A percentile compares a stretch with the other conserved stretches of the same genome.
phyloP scores from a whole-genome alignment of 2,113 vertebrate genomes.

The Carassius gibelio region DNA sequence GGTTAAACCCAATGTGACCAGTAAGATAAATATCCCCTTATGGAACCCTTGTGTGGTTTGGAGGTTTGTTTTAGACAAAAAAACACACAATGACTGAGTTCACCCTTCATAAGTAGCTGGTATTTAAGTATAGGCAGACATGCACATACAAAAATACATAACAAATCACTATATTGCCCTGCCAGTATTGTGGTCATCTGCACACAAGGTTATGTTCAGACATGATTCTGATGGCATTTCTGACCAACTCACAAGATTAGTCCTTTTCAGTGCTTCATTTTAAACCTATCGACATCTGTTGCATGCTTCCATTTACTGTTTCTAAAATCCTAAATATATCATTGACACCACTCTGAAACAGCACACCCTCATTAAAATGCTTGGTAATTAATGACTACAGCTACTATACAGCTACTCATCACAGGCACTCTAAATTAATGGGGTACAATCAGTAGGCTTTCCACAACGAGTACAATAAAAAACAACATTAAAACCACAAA shows the following conservation, averaged over 20 bases:
- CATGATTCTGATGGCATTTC: background rate
- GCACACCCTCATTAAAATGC: constrained; percentile 39
- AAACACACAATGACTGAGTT: constrained; percentile 48
- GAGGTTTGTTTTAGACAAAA: constrained; percentile 49
- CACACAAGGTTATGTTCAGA: constrained; percentile 37
- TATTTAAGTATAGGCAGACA: constrained; percentile 53
- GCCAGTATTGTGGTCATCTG: constrained; percentile 52
- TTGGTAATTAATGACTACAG: constrained; percentile 50
- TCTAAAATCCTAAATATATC: constrained; percentile 21
- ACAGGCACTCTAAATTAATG: constrained; percentile 49
- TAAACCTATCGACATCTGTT: background rate
- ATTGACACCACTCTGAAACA: constrained; percentile 16
- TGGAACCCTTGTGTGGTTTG: constrained; percentile 36
- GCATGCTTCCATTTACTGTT: background rate
- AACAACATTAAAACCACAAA: constrained; percentile 48
- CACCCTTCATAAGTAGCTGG: constrained; percentile 46
- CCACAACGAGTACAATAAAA: constrained; percentile 44
- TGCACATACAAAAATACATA: constrained; percentile 46
- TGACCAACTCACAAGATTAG: background rate
- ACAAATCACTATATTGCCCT: constrained; percentile 42
- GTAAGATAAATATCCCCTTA: constrained; percentile 42
- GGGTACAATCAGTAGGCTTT: constrained; percentile 43
- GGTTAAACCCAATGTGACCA: constrained; percentile 22
- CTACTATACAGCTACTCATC: constrained; percentile 44
- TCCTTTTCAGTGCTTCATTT: background rate